Percentiles rank a stretch among this genome's conserved stretches.
Evolutionary conservation across 2,113 vertebrate species (phyloP).

Genomic region (Oreochromis aureus): DNA sequence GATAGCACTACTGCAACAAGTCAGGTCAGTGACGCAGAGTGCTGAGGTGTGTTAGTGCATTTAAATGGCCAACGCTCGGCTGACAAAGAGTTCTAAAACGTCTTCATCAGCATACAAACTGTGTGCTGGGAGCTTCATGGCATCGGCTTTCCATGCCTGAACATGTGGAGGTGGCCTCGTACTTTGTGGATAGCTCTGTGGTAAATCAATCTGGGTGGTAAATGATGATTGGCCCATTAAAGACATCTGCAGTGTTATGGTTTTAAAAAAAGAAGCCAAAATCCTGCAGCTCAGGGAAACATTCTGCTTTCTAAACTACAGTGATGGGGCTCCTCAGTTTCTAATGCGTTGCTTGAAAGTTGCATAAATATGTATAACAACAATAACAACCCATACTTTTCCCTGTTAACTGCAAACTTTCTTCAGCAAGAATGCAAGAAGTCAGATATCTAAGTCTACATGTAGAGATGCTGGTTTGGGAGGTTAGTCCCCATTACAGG

Average conservation of each 20-base stretch:
- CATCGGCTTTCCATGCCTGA: accelerated
- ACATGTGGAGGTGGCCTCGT: neutral
- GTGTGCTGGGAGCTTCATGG: neutral
- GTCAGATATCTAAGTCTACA: neutral
- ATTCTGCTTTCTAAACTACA: neutral
- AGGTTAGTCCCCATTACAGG: neutral
- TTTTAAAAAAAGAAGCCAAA: accelerated
- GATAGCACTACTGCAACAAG: neutral
- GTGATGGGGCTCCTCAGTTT: neutral
- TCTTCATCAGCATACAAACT: neutral
- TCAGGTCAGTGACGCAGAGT: neutral
- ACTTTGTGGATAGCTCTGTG: neutral
- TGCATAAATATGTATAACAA: neutral
- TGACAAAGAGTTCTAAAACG: accelerated
- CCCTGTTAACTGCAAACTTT: neutral
- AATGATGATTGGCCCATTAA: neutral
- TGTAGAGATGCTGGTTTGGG: neutral
- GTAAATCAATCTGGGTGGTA: neutral
- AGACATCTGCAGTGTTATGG: neutral
- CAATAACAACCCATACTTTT: no score
- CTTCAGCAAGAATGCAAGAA: neutral
- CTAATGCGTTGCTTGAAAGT: neutral
- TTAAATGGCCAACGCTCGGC: neutral
- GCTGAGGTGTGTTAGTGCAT: accelerated
- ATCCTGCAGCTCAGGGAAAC: neutral